Conservation (phyloP, 2,888 invertebrate species). For the Agriopis aurantiaria region DNA sequence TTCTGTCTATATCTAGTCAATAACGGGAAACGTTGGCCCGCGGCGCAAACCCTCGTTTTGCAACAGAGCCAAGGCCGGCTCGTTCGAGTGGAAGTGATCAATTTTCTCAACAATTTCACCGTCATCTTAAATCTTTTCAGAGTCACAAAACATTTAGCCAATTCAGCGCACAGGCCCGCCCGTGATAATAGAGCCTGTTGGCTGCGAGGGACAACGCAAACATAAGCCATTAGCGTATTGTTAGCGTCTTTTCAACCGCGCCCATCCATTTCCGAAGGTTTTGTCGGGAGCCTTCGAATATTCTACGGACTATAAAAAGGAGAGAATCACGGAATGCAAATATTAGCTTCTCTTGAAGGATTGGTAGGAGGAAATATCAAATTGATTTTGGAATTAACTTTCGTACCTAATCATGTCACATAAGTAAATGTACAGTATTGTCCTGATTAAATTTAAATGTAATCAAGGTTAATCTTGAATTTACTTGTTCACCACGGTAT, state of each 20-base stretch:
- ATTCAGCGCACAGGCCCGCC: constrained; percentile 79
- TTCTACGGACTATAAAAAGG: constrained; percentile 41
- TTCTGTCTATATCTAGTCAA: not conserved
- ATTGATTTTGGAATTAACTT: not conserved
- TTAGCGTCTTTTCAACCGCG: constrained; percentile 73
- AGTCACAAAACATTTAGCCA: constrained; percentile 84
- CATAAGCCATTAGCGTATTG: constrained; percentile 84
- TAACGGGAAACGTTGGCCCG: constrained; percentile 28
- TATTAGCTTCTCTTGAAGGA: constrained; percentile 14
- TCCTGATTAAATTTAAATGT: not conserved
- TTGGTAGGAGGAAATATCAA: constrained; percentile 3
- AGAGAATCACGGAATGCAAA: constrained; percentile 35
- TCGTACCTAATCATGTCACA: not conserved
- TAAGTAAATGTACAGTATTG: not conserved
- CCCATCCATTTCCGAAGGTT: constrained; percentile 64
- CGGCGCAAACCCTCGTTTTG: constrained; percentile 44
- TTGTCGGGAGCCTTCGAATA: constrained; percentile 63
- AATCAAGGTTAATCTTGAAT: too few relatives aligned
- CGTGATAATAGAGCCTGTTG: constrained; percentile 81
- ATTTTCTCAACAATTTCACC: constrained; percentile 85
- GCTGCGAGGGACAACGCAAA: constrained; percentile 80
- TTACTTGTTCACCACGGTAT: too few relatives aligned
- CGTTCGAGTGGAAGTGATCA: constrained; percentile 81
- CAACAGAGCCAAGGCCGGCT: constrained; percentile 67
- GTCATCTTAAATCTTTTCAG: constrained; percentile 84